Evolutionary conservation across 2,888 invertebrate species (phyloP), one percentile per base, ranked within the genome.

Genomic region (Xestoiulus laeticollis): DNA sequence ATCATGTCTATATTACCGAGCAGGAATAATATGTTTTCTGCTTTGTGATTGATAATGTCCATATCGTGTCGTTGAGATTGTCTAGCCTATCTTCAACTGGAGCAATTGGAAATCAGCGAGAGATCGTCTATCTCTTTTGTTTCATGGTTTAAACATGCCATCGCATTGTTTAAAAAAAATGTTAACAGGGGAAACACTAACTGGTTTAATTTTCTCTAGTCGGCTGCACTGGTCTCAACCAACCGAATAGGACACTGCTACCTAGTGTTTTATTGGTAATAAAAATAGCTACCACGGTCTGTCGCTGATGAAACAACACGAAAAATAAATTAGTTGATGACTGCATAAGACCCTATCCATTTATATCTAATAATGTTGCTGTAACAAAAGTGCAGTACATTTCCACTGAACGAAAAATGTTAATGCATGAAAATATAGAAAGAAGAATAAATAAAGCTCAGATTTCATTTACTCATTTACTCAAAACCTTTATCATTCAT

Each of bases 81-180:
- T 59, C 59, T 59, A 59, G 59, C 0, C 59, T 22, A 59, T 59
- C 59, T 22, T 59, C 59, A 59, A 59, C 59, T 59, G 22, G 59
- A 22, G 59, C 59, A 59, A 59, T 59, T 59, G 59, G n/a, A 59
- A 59, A 59, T 59, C 59, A 59, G 59, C 59, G 59, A 59, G 59
- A 59, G 59, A 59, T 59, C 59, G n/a, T 59, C 59, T n/a, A 59
- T 59, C 59, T 59, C 59, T 59, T 59, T 59, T 59, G 59, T 59
- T n/a, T 59, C 59, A 22, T 22, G 59, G 59, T 8, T 59, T 59
- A 59, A 59, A 59, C 59, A 59, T 59, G 22, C 59, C 59, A 59
- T n/a, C n/a, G n/a, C 59, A 59, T 59, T 59, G 59, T 59, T 59
- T 8, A 8, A 59, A 59, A n/a, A n/a, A 59, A 59, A 22, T 59